A percentile compares a stretch with the other conserved stretches of the same genome.
Evolutionary conservation across 2,113 vertebrate genomes (phyloP).

Genomic region (Lamprologus speciosus): DNA sequence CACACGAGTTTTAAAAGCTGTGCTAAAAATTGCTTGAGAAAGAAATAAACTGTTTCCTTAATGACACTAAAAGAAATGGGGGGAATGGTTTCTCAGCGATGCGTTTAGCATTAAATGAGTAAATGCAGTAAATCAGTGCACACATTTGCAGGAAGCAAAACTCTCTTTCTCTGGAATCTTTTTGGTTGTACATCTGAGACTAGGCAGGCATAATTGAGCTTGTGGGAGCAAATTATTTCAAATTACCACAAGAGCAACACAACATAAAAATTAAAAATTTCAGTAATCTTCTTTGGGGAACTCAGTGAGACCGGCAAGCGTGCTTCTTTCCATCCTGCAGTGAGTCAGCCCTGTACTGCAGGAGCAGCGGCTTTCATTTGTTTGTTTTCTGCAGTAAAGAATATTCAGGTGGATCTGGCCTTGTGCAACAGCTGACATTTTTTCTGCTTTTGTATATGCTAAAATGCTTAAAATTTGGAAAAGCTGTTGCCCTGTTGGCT

Average conservation of each 20-base stretch:
- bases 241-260: not conserved
- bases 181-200: not conserved
- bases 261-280: constrained; percentile 1
- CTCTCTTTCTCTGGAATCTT: not conserved
- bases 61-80: not conserved
- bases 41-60: not conserved
- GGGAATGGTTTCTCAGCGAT: not conserved
- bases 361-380: constrained; percentile 23
- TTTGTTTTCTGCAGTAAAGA: not conserved
- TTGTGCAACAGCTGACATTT: not conserved
- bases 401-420: constrained; percentile 1
- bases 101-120: not conserved
- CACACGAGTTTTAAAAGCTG: not conserved
- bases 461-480: not conserved
- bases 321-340: constrained; percentile 28
- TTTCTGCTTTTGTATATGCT: not conserved
- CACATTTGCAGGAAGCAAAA: not conserved
- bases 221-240: not conserved
- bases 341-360: constrained; percentile 42
- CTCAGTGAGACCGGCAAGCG: not conserved
- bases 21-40: not conserved
- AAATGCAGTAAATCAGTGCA: constrained; percentile 2
- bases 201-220: not conserved
- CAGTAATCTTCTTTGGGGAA: constrained; percentile 1
- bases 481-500: not conserved